phyloP scores from a whole-genome alignment of 2,113 vertebrate species.

The Sakesphorus luctuosus region DNA sequence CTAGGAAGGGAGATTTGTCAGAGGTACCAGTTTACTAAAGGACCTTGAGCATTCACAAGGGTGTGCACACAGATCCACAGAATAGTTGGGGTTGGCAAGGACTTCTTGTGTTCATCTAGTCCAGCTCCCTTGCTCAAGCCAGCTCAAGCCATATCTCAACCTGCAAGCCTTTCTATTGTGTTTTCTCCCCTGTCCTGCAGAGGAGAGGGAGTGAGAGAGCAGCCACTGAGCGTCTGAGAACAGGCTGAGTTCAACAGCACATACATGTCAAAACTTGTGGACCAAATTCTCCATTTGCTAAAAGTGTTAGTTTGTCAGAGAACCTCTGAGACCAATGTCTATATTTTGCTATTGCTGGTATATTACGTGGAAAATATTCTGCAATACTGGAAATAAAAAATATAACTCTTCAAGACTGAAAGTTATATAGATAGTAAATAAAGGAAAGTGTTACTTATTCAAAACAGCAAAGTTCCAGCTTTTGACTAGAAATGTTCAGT shows the following conservation, averaged over 20 bases:
- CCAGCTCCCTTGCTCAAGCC: background rate
- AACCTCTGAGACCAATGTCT: background rate
- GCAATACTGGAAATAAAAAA: background rate
- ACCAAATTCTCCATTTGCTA: background rate
- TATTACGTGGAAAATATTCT: background rate
- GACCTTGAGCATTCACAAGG: background rate
- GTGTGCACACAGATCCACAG: background rate
- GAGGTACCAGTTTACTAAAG: background rate
- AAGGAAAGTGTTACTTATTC: background rate
- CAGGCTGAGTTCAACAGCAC: background rate
- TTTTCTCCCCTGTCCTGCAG: background rate
- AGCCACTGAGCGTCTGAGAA: background rate
- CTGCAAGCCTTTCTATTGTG: background rate
- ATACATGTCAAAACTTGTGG: background rate
- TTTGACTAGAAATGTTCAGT: background rate
- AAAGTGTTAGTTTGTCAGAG: background rate
- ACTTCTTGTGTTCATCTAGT: background rate
- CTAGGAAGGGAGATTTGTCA: background rate
- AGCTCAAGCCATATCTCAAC: background rate
- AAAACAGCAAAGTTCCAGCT: background rate
- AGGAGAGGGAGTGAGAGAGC: background rate
- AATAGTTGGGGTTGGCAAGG: background rate
- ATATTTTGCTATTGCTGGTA: background rate
- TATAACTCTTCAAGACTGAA: background rate
- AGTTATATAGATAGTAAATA: background rate